Conservation (phyloP, 1,140 invertebrate species). For the Tetramorium alpestre region DNA sequence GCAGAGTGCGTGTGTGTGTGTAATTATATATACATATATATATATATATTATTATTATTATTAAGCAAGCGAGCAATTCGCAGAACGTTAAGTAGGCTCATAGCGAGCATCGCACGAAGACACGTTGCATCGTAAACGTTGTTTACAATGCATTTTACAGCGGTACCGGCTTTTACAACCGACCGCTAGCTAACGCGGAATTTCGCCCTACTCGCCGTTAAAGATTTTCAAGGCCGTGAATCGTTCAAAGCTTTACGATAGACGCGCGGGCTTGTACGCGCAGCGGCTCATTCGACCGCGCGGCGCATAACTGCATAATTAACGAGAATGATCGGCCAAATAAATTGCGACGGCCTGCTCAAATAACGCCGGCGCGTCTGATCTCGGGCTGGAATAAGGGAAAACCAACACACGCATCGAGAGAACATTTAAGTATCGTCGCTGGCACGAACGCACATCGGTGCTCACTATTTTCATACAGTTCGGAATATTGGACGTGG, state of each 20-base stretch:
- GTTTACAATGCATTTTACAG: conserved; percentile 53
- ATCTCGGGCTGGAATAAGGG: conserved; percentile 11
- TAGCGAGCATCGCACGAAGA: conserved; percentile 16
- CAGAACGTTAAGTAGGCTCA: conserved; percentile 29
- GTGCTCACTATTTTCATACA: not conserved
- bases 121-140: conserved; percentile 44
- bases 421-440: conserved; percentile 19
- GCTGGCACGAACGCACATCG: not conserved
- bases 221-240: conserved; percentile 39
- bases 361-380: conserved; percentile 39
- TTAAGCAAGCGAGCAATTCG: conserved; percentile 17
- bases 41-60: not conserved
- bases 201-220: conserved; percentile 19
- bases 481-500: not conserved
- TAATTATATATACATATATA: not conserved
- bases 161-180: conserved; percentile 27
- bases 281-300: conserved; percentile 1
- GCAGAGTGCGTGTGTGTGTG: too few relatives aligned
- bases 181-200: not conserved
- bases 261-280: conserved; percentile 21
- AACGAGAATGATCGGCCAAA: conserved; percentile 56
- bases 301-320: conserved; percentile 59
- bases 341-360: conserved; percentile 43
- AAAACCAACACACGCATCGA: not conserved
- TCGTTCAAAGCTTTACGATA: conserved; percentile 44